Evolutionary conservation across 1,140 invertebrate genomes (phyloP).

Genomic region (Temnothorax nylanderi): DNA sequence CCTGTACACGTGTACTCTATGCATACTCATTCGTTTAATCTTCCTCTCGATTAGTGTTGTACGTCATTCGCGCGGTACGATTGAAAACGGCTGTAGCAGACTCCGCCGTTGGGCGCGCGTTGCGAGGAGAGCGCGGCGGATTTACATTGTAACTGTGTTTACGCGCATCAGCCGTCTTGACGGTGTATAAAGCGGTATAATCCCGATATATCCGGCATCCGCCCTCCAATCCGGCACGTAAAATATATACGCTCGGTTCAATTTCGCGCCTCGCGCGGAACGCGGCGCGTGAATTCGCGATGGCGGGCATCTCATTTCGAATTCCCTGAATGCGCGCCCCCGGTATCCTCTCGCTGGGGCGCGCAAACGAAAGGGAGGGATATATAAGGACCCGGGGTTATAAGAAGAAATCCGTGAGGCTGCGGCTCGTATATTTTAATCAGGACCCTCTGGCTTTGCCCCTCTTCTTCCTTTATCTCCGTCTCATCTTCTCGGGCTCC

Average conservation of each 20-base stretch:
- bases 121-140: constrained; percentile 12
- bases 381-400: constrained; percentile 76
- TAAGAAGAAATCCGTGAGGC: constrained; percentile 83
- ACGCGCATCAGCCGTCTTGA: constrained; percentile 47
- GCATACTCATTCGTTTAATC: constrained; percentile 44
- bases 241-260: constrained; percentile 73
- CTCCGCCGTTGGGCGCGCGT: not conserved
- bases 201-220: constrained; percentile 61
- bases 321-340: constrained; percentile 82
- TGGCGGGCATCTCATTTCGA: constrained; percentile 79
- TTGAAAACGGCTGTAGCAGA: not conserved
- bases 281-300: constrained; percentile 71
- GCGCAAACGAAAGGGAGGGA: constrained; percentile 31
- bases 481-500: constrained; percentile 63
- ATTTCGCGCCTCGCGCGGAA: constrained; percentile 57
- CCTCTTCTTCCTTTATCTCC: constrained; percentile 68
- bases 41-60: constrained; percentile 41
- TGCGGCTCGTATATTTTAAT: constrained; percentile 84
- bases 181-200: constrained; percentile 48
- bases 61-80: constrained; percentile 16
- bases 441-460: constrained; percentile 77
- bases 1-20: not conserved
- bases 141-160: constrained; percentile 55
- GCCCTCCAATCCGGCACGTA: constrained; percentile 55
- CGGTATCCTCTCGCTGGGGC: constrained; percentile 43